Base-by-base conservation (phyloP, 2,113 vertebrate species). In the Oreochromis aureus region DNA sequence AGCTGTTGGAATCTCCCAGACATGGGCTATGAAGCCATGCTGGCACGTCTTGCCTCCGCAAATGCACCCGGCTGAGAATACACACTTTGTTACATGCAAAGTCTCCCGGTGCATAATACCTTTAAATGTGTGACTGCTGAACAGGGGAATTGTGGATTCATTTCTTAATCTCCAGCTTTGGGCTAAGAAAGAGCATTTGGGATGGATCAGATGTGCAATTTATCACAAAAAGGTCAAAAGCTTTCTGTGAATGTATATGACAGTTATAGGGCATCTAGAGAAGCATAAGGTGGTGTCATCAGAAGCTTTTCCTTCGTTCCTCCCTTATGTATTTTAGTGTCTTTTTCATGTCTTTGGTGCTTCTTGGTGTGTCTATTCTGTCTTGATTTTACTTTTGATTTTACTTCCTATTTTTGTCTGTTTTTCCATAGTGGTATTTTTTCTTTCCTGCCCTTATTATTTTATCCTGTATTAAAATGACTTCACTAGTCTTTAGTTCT, bases 1-100 rank as follows among this genome's bases (percentile, higher is more conserved):
- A 96, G 93, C 94, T 95, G 96, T 87, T 95, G 91, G 86, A 91
- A 92, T 92, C 90, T 90, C 89, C 93, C 87, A 90, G 85, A 96
- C 85, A 83, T 58, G 92, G 90, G 91, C 82, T 82, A 84, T 86
- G 82, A 91, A 92, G 84, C 90, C 90, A 92, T 88, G 91, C 89
- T 87, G 89, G 90, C 85, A 86, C 73, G 89, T 93, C 87, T 86
- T 82, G 89, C 84, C 90, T 91, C 88, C 30, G n/a, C 89, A 93
- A 91, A 91, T 36, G 85, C 92, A 89, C 85, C 84, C 87, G 71
- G 85, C 92, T 94, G 95, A 94, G 95, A 93, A 94, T 91, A 92
- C 92, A 90, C 86, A 89, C 87, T 95, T 95, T 94, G 94, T 95
- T 95, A 94, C 83, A 92, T 91, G 90, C 91, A 88, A 89, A 92